These are phyloP conservation scores for Epizoanthus scotinus DNA, from an alignment of 92 coral and sea anemone genomes.

Conservation along the genomic window DNA sequence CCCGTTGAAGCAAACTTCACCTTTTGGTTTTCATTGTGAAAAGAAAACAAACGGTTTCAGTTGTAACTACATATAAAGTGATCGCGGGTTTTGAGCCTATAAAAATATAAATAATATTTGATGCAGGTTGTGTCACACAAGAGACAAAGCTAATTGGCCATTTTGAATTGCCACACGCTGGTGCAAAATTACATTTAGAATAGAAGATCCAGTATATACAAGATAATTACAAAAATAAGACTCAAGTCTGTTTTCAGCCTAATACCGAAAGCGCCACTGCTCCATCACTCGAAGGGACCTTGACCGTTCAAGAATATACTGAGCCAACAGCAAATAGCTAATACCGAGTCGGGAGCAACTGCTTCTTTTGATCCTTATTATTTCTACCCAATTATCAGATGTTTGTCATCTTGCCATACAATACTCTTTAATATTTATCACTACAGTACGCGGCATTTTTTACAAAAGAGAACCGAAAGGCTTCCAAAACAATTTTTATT, in stretches of 20 bases:
- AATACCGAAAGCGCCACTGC: conserved; percentile 13
- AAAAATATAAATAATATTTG: conserved; percentile 19
- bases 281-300: conserved; percentile 4
- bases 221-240: conserved; percentile 20
- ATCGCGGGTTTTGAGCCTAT: conserved; percentile 11
- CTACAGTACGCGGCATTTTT: conserved; percentile 20
- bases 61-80: background rate
- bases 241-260: conserved; percentile 15
- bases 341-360: background rate
- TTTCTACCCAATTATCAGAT: conserved; percentile 29
- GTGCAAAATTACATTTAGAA: conserved; percentile 12
- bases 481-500: conserved; percentile 16
- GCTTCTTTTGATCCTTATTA: conserved; percentile 4
- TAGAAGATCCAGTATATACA: conserved; percentile 11
- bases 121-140: conserved; percentile 43
- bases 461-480: conserved; percentile 30
- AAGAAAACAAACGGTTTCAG: conserved; percentile 42
- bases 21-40: conserved; percentile 25
- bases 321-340: background rate
- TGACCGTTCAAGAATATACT: background rate
- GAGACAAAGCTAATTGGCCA: conserved; percentile 45
- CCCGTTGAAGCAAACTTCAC: background rate
- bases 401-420: conserved; percentile 22
- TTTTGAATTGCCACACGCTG: conserved; percentile 40
- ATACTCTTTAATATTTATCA: conserved; percentile 40